These are phyloP conservation scores for Plotosus lineatus DNA, from an alignment of 2,113 vertebrate species.

Conservation along the genomic window DNA sequence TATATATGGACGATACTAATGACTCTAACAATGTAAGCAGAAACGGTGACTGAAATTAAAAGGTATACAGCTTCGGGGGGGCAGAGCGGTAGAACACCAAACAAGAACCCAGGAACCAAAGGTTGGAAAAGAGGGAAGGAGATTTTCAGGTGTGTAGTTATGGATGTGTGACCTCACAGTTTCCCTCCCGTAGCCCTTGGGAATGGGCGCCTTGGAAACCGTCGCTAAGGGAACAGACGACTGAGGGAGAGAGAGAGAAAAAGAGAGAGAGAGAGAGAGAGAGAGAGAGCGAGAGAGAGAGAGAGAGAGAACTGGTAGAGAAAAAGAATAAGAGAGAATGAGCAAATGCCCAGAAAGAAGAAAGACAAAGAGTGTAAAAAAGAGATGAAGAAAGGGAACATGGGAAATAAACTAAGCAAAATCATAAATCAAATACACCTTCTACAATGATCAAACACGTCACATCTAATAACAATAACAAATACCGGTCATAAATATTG, in stretches of 20 bases:
- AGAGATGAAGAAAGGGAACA: constrained; percentile 22
- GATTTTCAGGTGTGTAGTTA: constrained; percentile 75
- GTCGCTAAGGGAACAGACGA: constrained; percentile 76
- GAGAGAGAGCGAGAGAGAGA: constrained; percentile 26
- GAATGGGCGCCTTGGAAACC: constrained; percentile 75
- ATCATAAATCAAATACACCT: constrained; percentile 2
- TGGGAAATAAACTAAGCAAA: neutral
- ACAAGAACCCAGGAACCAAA: neutral
- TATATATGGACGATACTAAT: neutral
- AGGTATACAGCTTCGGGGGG: neutral
- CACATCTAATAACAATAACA: constrained; percentile 28
- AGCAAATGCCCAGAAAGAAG: neutral
- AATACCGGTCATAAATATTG: constrained; percentile 27
- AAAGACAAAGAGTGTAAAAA: neutral
- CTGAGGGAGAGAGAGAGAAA: constrained; percentile 44
- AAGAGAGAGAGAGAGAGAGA: constrained; percentile 40
- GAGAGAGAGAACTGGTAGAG: constrained; percentile 19
- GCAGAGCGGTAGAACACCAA: neutral
- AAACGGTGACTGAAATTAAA: neutral
- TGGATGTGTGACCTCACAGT: constrained; percentile 74
- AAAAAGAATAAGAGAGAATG: constrained; percentile 44
- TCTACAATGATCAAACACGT: constrained; percentile 3
- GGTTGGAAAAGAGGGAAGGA: neutral
- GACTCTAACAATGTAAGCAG: neutral
- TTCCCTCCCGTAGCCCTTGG: constrained; percentile 68